Conservation (phyloP, 2,888 invertebrate species). For the Incurvaria masculella region DNA sequence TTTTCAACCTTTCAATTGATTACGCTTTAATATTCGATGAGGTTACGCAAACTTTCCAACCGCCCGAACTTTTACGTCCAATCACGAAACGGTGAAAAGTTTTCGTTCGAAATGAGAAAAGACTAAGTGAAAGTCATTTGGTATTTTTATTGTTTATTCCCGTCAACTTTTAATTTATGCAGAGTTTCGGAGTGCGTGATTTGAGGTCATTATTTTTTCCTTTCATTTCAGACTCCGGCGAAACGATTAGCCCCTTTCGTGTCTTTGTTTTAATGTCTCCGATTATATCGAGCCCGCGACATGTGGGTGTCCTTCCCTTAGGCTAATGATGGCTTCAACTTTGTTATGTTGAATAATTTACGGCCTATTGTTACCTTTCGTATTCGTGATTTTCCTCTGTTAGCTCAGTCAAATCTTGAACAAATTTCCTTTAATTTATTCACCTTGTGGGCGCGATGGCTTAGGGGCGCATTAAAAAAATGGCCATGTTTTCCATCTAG, state of each 20-base stretch:
- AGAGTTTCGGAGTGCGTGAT: conserved; percentile 48
- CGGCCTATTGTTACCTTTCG: background rate
- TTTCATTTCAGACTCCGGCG: conserved; percentile 32
- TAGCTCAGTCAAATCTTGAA: too few species aligned
- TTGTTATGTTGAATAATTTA: background rate
- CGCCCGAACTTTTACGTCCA: background rate
- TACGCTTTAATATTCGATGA: background rate
- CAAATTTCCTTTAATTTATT: too few species aligned
- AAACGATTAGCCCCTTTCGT: conserved; percentile 25
- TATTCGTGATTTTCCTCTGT: background rate
- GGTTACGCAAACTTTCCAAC: background rate
- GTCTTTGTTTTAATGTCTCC: conserved; percentile 40
- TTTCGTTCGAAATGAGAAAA: background rate
- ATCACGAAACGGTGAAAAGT: background rate
- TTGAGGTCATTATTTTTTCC: conserved; percentile 43
- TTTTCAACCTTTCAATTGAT: background rate
- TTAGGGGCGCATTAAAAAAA: too few species aligned
- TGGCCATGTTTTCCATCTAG: too few species aligned
- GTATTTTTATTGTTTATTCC: conserved; percentile 51
- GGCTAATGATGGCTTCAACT: background rate
- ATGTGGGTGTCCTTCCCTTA: conserved; percentile 11
- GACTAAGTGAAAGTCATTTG: conserved; percentile 5
- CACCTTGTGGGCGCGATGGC: too few species aligned
- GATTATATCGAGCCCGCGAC: conserved; percentile 28
- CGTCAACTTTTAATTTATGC: conserved; percentile 52